Conservation (phyloP, 2,888 invertebrate genomes). For the Apoda limacodes region DNA sequence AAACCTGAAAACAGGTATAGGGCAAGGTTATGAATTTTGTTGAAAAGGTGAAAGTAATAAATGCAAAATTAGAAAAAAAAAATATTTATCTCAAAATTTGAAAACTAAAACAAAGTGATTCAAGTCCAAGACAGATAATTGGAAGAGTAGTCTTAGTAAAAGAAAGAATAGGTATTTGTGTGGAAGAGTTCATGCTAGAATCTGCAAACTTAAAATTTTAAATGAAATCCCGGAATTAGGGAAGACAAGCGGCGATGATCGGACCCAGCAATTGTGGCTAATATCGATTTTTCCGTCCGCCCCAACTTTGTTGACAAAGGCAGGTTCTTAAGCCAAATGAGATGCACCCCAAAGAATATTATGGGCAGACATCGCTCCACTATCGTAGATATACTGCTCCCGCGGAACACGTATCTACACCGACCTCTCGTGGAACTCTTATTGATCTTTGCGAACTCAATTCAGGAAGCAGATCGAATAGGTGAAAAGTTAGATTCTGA, state of each 20-base stretch:
- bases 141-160: no score
- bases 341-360: conserved; percentile 71
- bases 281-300: conserved; percentile 63
- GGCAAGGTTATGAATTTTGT: no score
- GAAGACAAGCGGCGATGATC: conserved; percentile 48
- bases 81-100: no score
- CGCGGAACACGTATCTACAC: conserved; percentile 21
- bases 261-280: conserved; percentile 46
- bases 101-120: no score
- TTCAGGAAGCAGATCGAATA: no score
- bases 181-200: neutral
- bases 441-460: no score
- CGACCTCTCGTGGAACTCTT: conserved; percentile 23
- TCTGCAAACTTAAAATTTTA: conserved; percentile 24
- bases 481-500: no score
- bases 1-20: no score
- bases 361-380: conserved; percentile 66
- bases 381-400: conserved; percentile 24
- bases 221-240: conserved; percentile 46
- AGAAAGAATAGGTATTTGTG: neutral
- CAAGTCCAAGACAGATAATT: no score
- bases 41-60: no score
- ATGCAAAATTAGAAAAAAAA: no score
- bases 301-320: conserved; percentile 69
- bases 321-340: conserved; percentile 70